phyloP scores from a whole-genome alignment of 2,888 invertebrate species.

The Acholoe squamosa region DNA sequence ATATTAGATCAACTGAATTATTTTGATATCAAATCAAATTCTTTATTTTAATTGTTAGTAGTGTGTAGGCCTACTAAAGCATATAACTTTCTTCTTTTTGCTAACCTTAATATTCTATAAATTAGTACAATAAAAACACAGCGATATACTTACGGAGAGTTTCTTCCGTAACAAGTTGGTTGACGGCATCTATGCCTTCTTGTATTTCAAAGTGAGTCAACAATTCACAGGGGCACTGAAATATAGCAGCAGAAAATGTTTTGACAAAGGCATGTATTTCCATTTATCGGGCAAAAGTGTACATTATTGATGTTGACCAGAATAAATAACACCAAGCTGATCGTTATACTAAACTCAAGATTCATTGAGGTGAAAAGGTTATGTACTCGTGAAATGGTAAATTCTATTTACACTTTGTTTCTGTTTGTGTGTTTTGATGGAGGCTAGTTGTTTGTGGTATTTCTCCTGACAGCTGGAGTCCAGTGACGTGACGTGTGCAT shows the following conservation, averaged over 20 bases:
- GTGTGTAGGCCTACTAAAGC: not conserved
- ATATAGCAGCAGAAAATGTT: not conserved
- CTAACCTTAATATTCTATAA: too few species aligned
- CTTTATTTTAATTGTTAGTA: not conserved
- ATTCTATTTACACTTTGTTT: conserved; percentile 9
- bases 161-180: conserved; percentile 86
- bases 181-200: conserved; percentile 87
- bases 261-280: too few species aligned
- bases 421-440: conserved; percentile 48
- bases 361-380: too few species aligned
- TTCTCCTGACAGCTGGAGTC: conserved; percentile 77
- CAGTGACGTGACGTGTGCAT: conserved; percentile 85
- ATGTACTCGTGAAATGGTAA: not conserved
- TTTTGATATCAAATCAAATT: not conserved
- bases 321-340: too few species aligned
- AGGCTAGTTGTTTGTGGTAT: conserved; percentile 74
- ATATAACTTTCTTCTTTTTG: too few species aligned
- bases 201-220: conserved; percentile 88
- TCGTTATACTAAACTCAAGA: too few species aligned
- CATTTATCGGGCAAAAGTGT: too few species aligned
- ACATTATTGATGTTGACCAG: too few species aligned
- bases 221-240: conserved; percentile 84
- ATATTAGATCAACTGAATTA: too few species aligned
- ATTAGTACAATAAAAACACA: not conserved
- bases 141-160: conserved; percentile 84